phyloP scores from a whole-genome alignment of 2,113 vertebrate species.

The Dicaeum eximium region DNA sequence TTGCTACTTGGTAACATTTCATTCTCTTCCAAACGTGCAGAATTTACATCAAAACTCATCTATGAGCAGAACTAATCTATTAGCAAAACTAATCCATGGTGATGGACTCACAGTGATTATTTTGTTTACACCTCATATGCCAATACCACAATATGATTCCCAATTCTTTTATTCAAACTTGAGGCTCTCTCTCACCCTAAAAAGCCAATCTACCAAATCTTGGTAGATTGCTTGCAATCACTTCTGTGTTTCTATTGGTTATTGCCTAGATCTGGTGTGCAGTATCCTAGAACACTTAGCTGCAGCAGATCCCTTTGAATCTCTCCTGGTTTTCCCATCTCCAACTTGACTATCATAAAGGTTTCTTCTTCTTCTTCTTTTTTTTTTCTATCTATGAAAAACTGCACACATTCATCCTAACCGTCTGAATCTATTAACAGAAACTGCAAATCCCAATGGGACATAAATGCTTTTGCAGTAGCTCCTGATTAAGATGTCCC shows the following conservation, averaged over 20 bases:
- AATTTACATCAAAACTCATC: neutral
- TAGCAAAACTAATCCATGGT: neutral
- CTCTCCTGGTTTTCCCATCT: neutral
- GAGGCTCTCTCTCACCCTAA: neutral
- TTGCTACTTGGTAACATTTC: neutral
- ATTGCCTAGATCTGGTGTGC: neutral
- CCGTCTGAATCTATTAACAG: neutral
- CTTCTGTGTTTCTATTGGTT: neutral
- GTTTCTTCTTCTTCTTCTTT: neutral
- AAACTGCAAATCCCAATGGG: neutral
- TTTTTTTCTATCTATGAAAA: neutral
- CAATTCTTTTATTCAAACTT: neutral
- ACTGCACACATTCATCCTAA: neutral
- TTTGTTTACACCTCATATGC: neutral
- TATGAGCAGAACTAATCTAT: neutral
- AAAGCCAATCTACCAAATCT: neutral
- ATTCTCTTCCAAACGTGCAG: neutral
- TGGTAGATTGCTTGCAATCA: neutral
- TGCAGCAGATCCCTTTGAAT: neutral
- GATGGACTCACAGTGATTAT: neutral
- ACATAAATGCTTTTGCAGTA: neutral
- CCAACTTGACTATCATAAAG: neutral
- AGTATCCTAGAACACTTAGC: neutral
- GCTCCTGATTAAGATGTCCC: conserved; percentile 7
- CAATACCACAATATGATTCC: neutral